Evolutionary conservation across 2,888 invertebrate genomes (phyloP).

Genomic region (Leptopilina drosophilae): DNA sequence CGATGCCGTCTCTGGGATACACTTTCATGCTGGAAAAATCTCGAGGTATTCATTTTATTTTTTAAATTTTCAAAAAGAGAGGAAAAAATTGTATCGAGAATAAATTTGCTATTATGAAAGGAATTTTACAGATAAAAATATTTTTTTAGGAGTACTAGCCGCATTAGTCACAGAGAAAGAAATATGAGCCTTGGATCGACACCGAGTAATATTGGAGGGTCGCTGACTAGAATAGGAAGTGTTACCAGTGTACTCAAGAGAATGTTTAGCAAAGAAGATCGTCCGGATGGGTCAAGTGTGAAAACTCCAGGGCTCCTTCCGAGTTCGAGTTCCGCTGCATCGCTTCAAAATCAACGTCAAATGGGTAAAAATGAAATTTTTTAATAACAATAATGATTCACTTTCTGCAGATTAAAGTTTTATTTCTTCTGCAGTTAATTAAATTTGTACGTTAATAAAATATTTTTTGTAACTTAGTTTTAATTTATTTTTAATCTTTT

Average conservation of each 20-base stretch:
- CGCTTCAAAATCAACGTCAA: slow-evolving; percentile 63
- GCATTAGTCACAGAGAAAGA: slow-evolving; percentile 72
- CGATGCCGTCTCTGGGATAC: slow-evolving; percentile 86
- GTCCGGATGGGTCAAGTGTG: slow-evolving; percentile 75
- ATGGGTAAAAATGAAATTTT: slow-evolving; percentile 66
- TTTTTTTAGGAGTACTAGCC: slow-evolving; percentile 69
- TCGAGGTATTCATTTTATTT: slow-evolving; percentile 64
- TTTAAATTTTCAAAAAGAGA: not conserved
- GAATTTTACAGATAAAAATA: not conserved
- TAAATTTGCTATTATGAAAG: not conserved
- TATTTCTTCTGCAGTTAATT: slow-evolving; percentile 76
- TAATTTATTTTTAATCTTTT: slow-evolving; percentile 28
- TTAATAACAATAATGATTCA: slow-evolving; percentile 70
- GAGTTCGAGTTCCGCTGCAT: slow-evolving; percentile 69
- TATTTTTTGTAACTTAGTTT: slow-evolving; percentile 69
- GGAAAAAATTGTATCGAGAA: not conserved
- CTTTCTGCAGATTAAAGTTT: no score
- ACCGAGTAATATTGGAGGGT: slow-evolving; percentile 77
- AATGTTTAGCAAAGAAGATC: slow-evolving; percentile 87
- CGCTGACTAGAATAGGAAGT: slow-evolving; percentile 85
- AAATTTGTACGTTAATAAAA: slow-evolving; percentile 64
- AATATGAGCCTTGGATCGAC: slow-evolving; percentile 70
- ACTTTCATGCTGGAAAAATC: slow-evolving; percentile 81
- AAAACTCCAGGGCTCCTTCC: slow-evolving; percentile 79
- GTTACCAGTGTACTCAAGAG: slow-evolving; percentile 88